Percentiles rank a stretch among this genome's conserved stretches.
Evolutionary conservation across 2,113 vertebrate species (phyloP).

Genomic region (Chiloscyllium plagiosum): DNA sequence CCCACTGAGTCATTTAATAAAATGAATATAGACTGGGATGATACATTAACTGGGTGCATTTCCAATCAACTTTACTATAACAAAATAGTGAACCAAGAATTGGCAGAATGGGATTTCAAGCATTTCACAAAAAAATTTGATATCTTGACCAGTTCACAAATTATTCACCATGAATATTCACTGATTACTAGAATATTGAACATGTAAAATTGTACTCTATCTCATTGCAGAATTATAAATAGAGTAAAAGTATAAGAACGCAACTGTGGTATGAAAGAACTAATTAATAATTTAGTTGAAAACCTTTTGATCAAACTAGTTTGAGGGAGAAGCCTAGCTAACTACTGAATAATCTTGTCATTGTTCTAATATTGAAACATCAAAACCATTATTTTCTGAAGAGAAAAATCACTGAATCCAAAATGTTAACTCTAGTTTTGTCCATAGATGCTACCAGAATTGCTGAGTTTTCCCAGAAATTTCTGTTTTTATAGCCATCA

Average conservation of each 20-base stretch:
- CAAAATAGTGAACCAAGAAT: background rate
- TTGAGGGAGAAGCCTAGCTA: background rate
- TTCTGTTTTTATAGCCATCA: background rate
- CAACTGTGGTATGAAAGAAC: background rate
- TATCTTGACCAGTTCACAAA: background rate
- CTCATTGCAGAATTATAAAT: background rate
- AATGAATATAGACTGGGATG: background rate
- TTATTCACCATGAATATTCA: background rate
- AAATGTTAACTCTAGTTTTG: no score
- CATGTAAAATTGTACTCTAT: background rate
- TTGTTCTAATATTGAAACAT: background rate
- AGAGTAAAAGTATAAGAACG: background rate
- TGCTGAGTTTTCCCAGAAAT: no score
- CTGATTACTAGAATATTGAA: background rate
- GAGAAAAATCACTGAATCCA: no score
- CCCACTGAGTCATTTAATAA: background rate
- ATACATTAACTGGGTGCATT: background rate
- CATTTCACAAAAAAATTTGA: background rate
- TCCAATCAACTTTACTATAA: background rate
- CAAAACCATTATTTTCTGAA: background rate
- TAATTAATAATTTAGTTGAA: background rate
- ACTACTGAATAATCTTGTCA: background rate
- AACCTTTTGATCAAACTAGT: constrained; percentile 1
- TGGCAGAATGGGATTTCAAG: background rate
- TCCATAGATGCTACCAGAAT: no score